phyloP scores from a whole-genome alignment of 1,140 invertebrate genomes.

The Papilio aristodemus region DNA sequence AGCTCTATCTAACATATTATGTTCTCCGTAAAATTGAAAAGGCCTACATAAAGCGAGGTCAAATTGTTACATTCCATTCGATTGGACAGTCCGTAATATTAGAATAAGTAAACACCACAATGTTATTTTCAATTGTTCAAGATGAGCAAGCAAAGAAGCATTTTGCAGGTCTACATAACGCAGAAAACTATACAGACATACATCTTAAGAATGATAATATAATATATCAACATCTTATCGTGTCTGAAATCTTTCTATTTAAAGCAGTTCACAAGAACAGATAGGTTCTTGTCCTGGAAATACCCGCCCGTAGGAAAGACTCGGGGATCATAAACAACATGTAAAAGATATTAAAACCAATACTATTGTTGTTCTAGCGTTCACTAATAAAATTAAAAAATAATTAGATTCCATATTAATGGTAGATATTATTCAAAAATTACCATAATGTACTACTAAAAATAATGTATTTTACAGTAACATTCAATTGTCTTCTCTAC shows the following conservation, averaged over 20 bases:
- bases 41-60: conserved; percentile 11
- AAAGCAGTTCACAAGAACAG: no score
- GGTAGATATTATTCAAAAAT: background rate
- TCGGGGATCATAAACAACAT: no score
- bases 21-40: conserved; percentile 9
- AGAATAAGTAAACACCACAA: background rate
- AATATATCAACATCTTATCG: no score
- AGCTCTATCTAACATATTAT: background rate
- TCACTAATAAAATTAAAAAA: no score
- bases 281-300: no score
- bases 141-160: background rate
- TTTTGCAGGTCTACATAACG: background rate
- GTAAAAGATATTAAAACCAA: no score
- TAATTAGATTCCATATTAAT: no score
- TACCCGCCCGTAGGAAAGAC: no score
- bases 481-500: background rate
- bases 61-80: conserved; percentile 10
- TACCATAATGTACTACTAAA: background rate
- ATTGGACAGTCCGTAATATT: background rate
- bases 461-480: background rate
- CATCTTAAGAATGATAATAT: background rate
- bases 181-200: background rate
- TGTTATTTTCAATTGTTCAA: background rate
- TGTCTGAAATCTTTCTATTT: no score
- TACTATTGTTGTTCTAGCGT: no score